Evolutionary conservation across 1,140 invertebrate genomes (phyloP).

Genomic region (Diprion similis): DNA sequence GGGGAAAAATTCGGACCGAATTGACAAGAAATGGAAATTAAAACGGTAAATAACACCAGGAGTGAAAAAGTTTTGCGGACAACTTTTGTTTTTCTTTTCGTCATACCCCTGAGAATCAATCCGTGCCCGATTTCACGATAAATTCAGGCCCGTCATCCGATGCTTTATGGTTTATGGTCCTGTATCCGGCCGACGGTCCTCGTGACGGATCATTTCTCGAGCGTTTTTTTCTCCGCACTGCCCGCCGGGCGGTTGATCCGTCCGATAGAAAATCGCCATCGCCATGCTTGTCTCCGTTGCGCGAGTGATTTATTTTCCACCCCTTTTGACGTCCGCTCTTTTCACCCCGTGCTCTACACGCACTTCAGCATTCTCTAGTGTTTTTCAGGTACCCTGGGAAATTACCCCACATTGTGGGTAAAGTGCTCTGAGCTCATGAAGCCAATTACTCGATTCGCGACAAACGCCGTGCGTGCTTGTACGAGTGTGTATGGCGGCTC

Average conservation of each 20-base stretch:
- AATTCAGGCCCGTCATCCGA: conserved; percentile 1
- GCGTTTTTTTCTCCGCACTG: background rate
- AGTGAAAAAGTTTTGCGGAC: too few species aligned
- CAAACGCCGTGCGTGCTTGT: too few species aligned
- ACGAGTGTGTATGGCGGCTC: too few species aligned
- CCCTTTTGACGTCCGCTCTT: background rate
- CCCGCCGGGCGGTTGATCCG: background rate
- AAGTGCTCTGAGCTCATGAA: too few species aligned
- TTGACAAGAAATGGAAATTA: too few species aligned
- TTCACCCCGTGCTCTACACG: too few species aligned
- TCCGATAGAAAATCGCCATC: background rate
- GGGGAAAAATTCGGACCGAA: too few species aligned
- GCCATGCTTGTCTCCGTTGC: background rate
- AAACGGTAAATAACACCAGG: too few species aligned
- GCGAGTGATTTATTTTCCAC: background rate
- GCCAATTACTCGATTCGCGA: too few species aligned
- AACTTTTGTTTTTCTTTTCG: background rate
- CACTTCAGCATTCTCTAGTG: too few species aligned
- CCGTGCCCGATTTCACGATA: background rate
- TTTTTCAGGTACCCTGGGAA: too few species aligned
- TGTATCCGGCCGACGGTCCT: background rate
- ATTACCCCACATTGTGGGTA: too few species aligned
- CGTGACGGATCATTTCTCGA: background rate
- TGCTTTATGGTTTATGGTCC: conserved; percentile 5
- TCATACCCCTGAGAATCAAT: background rate